Conservation (phyloP, 2,797 vertebrate genomes). For the Caiman crocodilus region DNA sequence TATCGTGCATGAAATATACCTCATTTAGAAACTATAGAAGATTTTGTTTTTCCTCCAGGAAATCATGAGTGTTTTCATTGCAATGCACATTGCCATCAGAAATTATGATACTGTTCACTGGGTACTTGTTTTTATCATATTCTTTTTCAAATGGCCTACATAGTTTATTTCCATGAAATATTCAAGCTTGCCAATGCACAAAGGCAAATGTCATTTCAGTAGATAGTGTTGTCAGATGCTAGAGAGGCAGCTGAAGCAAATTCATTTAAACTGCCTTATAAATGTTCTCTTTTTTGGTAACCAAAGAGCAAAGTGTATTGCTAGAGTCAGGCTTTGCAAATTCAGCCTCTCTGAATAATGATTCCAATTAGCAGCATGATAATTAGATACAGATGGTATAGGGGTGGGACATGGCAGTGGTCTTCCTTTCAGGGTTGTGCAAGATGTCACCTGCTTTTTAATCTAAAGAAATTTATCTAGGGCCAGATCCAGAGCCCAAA, state of each 20-base stretch:
- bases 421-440: neutral
- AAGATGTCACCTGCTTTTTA: neutral
- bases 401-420: constrained; percentile 6
- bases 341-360: constrained; percentile 24
- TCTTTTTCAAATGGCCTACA: neutral
- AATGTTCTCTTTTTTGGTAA: neutral
- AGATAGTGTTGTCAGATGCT: constrained; percentile 11
- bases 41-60: neutral
- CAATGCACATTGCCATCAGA: constrained; percentile 39
- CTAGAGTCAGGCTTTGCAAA: constrained; percentile 29
- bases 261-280: neutral
- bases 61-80: constrained; percentile 65
- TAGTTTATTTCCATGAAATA: constrained; percentile 16
- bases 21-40: constrained; percentile 61
- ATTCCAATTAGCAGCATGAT: constrained; percentile 48
- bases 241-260: constrained; percentile 6
- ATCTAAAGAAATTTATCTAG: neutral
- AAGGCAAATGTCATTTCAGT: neutral
- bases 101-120: constrained; percentile 6
- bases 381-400: constrained; percentile 33
- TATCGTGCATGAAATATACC: constrained; percentile 54
- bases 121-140: constrained; percentile 14
- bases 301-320: neutral
- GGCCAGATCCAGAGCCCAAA: neutral
- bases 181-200: neutral